Base-by-base conservation (phyloP, 1,140 invertebrate species). In the Euwallacea fornicatus region DNA sequence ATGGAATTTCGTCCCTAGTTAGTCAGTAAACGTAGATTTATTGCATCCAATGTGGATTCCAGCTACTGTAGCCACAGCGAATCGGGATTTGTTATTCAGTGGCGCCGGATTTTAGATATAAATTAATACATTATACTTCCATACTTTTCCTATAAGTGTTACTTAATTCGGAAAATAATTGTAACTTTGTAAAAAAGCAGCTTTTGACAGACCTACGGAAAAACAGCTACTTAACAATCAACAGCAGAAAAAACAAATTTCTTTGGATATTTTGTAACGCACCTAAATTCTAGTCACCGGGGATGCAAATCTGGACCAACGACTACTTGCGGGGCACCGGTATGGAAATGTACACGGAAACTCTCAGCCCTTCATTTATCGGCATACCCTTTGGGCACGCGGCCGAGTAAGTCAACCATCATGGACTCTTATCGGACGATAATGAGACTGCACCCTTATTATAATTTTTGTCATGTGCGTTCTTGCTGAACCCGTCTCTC, bases 281-380 rank as follows among this genome's bases (percentile, higher is more conserved):
- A 33, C 21, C 21, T 33, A 33, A 33, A 33, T 64, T 86, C 83
- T 87, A 95, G 93, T 94, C 93, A 81, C 90, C 91, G 84, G 91
- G 96, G 84, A 95, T 96, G 88, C 92, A 95, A 84, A 90, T 93
- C 84, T 98, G 97, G 96, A 95, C 96, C 87, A 96, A 98, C 88
- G 95, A 98, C 88, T 98, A 99, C 88, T 90, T 98, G 82, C 89
- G 96, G 80, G 97, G 97, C 81, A 97, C 97, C 74, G 96, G 96
- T 78, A 97, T 98, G 96, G 97, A 98, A 89, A 98, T 98, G 96
- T 99, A 99, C 87, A 98, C 96, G 78, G 95, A 98, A 86, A 96
- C 93, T 80, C 88, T 99, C 83, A 97, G 95, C 85, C 90, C 92
- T 75, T 92, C 95, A 78, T 99, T 98, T 90, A 92, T 95, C 85